Evolutionary conservation across 2,888 invertebrate species (phyloP), one percentile per base, ranked within the genome.

Genomic region (Pegoplata infirma): DNA sequence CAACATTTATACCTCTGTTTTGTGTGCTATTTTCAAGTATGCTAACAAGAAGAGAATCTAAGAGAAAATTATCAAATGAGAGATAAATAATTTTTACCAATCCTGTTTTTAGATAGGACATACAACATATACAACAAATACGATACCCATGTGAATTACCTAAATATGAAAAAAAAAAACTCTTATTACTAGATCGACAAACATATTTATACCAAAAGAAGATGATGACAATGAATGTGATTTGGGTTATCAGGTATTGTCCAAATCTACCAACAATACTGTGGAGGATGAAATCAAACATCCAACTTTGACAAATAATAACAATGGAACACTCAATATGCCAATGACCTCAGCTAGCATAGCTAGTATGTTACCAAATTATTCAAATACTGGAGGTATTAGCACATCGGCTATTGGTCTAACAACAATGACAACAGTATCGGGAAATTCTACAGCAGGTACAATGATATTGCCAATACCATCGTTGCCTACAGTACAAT

Each of bases 191-290:
- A 82, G 82, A 74, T 71, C 81, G 8, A 78, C 82, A 6, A 84
- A 84, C 71, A 85, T n/a, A n/a, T n/a, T n/a, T n/a, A n/a, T 86
- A 59, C 82, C 84, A 7, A 86, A 87, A 16, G 88, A 88, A 49
- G 88, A 88, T 44, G 89, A 87, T n/a, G 88, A 87, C 58, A 86
- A 83, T 1, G 89, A 88, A 36, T 86, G 88, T 49, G 89, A 89
- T 79, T 85, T 88, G 67, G 89, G 89, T 14, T 89, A 84, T 53
- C 88, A 89, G 69, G 87, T 88, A 19, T 66, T 88, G 40, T 84
- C 88, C 47, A 88, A 89, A 82, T 85, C 83, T 0, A 81, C 83
- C 7, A 76, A 77, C 12, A 78, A 64, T 61, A 17, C 66, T 1
- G 12, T 5, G 8, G 79, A 79, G 1, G 79, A 79, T 6, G 71